Evolutionary conservation across 2,888 invertebrate genomes (phyloP).

Genomic region (Ecdyonurus torrentis): DNA sequence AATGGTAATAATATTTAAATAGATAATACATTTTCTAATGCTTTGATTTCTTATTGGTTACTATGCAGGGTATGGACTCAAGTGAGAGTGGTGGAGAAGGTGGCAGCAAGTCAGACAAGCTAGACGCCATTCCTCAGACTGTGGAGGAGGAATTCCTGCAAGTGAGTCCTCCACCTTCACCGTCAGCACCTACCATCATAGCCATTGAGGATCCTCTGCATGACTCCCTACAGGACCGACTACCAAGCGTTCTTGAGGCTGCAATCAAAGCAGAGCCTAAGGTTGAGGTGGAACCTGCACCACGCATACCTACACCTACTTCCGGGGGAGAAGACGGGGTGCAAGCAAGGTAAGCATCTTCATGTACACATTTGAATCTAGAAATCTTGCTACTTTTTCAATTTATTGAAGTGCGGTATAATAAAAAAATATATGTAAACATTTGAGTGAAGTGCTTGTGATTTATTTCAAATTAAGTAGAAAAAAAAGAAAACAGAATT

Average conservation of each 20-base stretch:
- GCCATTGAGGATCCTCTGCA: constrained; percentile 16
- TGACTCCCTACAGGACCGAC: constrained; percentile 25
- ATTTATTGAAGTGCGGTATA: too few relatives aligned
- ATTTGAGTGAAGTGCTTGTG: not conserved
- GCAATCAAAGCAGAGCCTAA: constrained; percentile 79
- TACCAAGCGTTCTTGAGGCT: constrained; percentile 62
- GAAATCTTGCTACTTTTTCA: not conserved
- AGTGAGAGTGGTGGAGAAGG: not conserved
- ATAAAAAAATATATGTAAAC: not conserved
- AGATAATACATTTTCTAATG: not conserved
- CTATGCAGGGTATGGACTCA: not conserved
- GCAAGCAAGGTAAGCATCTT: not conserved
- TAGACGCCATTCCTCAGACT: constrained; percentile 1
- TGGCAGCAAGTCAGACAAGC: not conserved
- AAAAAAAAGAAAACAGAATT: not conserved
- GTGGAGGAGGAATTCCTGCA: constrained; percentile 2
- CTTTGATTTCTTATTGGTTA: too few relatives aligned
- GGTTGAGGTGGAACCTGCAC: constrained; percentile 43
- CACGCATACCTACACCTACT: constrained; percentile 16
- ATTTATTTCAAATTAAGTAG: not conserved
- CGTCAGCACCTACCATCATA: constrained; percentile 1
- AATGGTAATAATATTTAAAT: not conserved
- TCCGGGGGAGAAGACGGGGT: not conserved
- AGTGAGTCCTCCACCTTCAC: constrained; percentile 4
- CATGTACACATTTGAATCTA: not conserved